phyloP scores from a whole-genome alignment of 2,113 vertebrate genomes.

The Corythornis madagascariensis region DNA sequence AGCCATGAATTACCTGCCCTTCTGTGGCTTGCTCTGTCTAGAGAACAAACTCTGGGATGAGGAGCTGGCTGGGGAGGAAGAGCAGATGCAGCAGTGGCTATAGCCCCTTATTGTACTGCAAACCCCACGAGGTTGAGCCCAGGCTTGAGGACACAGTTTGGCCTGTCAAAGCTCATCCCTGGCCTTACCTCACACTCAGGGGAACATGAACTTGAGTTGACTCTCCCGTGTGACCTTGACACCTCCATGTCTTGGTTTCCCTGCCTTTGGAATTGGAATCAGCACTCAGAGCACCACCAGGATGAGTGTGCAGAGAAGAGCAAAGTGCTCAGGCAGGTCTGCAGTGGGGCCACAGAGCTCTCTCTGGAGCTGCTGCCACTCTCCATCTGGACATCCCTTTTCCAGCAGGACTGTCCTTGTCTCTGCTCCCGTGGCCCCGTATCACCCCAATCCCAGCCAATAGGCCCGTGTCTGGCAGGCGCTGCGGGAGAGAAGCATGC shows the following conservation, averaged over 20 bases:
- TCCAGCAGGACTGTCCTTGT: neutral
- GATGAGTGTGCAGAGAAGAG: fast-evolving
- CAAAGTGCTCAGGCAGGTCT: neutral
- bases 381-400: neutral
- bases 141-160: neutral
- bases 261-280: neutral
- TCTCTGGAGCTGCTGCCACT: neutral
- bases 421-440: neutral
- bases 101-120: neutral
- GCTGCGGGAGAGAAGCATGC: neutral
- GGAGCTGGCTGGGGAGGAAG: neutral
- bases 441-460: neutral
- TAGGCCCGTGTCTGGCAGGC: fast-evolving
- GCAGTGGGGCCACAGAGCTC: fast-evolving
- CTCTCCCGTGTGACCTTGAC: neutral
- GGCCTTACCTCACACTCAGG: neutral
- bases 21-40: neutral
- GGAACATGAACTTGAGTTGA: neutral
- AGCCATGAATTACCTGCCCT: neutral
- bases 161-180: neutral
- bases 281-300: neutral
- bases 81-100: fast-evolving
- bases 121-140: neutral
- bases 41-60: neutral
- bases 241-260: neutral